Percentiles rank a stretch among this genome's conserved stretches.
phyloP scores from a whole-genome alignment of 2,113 vertebrate genomes.

The Daboia siamensis region DNA sequence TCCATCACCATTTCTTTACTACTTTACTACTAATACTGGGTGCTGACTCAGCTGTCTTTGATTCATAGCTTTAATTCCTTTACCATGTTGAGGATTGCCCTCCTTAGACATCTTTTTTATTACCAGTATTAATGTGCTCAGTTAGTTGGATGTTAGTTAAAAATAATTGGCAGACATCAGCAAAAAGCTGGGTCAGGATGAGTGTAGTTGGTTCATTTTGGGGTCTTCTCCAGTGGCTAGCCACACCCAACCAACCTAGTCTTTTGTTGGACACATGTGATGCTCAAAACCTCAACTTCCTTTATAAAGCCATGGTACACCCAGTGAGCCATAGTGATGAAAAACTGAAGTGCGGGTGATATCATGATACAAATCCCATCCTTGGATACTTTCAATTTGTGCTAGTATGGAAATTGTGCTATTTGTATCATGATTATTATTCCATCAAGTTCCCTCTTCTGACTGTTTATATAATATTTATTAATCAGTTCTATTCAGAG shows the following conservation, averaged over 20 bases:
- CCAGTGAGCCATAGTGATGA: not conserved
- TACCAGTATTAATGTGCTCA: not conserved
- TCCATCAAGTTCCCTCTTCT: not conserved
- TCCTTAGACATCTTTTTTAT: not conserved
- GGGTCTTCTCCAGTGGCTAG: not conserved
- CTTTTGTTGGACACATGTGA: slow-evolving; percentile 8
- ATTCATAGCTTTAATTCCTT: not conserved
- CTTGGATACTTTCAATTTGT: not conserved
- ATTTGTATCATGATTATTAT: not conserved
- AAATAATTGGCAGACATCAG: not conserved
- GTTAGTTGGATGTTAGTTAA: not conserved
- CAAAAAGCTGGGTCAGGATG: not conserved
- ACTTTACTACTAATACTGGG: not conserved
- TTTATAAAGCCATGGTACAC: not conserved
- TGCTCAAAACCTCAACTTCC: slow-evolving; percentile 9
- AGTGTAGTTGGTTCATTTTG: not conserved
- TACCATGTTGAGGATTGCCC: not conserved
- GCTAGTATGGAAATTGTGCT: not conserved
- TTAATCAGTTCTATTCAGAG: not conserved
- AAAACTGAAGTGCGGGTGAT: not conserved
- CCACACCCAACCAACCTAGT: not conserved
- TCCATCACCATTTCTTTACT: not conserved
- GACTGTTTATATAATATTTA: not conserved
- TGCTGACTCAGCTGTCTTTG: not conserved
- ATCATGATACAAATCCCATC: not conserved